phyloP scores from a whole-genome alignment of 2,888 invertebrate species.

The Vannuccia rotundouncinata region DNA sequence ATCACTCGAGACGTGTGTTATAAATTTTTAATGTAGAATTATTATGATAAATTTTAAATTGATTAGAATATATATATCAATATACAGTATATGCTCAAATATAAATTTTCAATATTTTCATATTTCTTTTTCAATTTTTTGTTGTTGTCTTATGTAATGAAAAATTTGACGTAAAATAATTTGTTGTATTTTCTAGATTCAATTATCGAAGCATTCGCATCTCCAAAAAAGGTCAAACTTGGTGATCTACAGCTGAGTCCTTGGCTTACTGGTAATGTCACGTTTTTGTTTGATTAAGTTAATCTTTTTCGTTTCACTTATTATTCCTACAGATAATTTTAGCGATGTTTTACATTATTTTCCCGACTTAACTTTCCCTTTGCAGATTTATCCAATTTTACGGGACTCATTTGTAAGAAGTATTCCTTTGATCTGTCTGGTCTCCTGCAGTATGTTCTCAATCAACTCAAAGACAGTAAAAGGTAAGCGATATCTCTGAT shows the following conservation, averaged over 20 bases:
- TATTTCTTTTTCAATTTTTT: no score
- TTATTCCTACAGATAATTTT: neutral
- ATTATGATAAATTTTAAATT: no score
- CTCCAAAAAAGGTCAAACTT: conserved; percentile 19
- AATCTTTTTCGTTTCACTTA: no score
- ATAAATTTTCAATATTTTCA: no score
- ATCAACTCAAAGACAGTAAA: conserved; percentile 89
- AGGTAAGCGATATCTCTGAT: conserved; percentile 62
- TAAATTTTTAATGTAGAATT: no score
- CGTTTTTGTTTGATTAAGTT: no score
- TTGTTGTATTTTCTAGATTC: no score
- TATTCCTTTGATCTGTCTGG: conserved; percentile 92
- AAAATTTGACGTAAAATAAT: no score
- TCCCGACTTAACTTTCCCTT: neutral
- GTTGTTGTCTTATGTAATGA: no score
- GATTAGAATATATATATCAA: no score
- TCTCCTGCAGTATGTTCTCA: conserved; percentile 88
- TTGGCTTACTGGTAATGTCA: conserved; percentile 20
- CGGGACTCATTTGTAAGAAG: conserved; percentile 91
- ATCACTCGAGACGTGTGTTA: no score
- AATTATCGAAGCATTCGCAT: conserved; percentile 74
- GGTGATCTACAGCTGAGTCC: conserved; percentile 38
- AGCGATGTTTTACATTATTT: neutral
- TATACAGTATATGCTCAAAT: no score
- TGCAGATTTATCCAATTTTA: conserved; percentile 61